Percentiles rank a stretch among this genome's conserved stretches.
These are phyloP conservation scores for Trichonephila inaurata DNA, from an alignment of 1,140 invertebrate genomes.

Conservation along the genomic window DNA sequence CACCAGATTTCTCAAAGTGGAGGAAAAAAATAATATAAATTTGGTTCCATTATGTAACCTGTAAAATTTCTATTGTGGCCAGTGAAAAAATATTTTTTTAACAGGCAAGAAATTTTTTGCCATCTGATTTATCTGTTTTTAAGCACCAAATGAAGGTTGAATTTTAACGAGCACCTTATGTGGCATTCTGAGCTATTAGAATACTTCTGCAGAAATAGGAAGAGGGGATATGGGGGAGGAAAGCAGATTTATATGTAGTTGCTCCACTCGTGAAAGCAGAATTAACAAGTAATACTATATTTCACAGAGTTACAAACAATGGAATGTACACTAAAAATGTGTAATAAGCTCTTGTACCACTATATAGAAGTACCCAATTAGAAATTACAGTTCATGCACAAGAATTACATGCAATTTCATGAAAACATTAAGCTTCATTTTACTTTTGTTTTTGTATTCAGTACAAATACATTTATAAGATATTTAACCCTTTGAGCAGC, in stretches of 20 bases:
- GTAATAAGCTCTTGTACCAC: conserved; percentile 77
- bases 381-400: conserved; percentile 69
- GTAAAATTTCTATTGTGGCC: conserved; percentile 4
- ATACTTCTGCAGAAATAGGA: conserved; percentile 29
- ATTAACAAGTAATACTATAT: conserved; percentile 72
- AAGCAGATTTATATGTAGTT: conserved; percentile 41
- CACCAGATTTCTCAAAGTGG: not conserved
- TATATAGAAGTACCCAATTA: conserved; percentile 74
- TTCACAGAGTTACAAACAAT: conserved; percentile 74
- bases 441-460: conserved; percentile 47
- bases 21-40: conserved; percentile 12
- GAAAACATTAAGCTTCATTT: conserved; percentile 70
- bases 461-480: conserved; percentile 73
- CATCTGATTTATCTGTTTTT: not conserved
- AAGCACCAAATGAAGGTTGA: conserved; percentile 66
- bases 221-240: not conserved
- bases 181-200: conserved; percentile 48
- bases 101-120: not conserved
- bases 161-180: conserved; percentile 62
- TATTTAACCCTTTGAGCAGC: conserved; percentile 53
- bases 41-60: conserved; percentile 21
- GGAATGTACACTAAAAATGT: conserved; percentile 76
- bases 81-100: conserved; percentile 24
- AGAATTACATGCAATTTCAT: conserved; percentile 76
- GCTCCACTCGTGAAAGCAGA: conserved; percentile 50